phyloP scores from a whole-genome alignment of 2,797 vertebrate species.

The Silurus lanzhouensis region DNA sequence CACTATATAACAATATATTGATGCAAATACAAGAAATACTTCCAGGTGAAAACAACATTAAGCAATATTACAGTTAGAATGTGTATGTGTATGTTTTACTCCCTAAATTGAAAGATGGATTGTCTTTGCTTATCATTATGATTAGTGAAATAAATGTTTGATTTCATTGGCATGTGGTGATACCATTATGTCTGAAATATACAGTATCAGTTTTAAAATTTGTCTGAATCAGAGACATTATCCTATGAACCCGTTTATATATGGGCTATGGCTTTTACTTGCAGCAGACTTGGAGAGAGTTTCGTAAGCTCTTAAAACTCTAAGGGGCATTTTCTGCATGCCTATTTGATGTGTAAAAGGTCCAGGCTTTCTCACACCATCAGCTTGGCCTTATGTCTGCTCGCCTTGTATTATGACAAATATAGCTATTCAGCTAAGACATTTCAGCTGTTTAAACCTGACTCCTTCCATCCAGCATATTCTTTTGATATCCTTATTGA shows the following conservation, averaged over 20 bases:
- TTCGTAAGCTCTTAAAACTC: constrained; percentile 28
- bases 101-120: background rate
- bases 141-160: background rate
- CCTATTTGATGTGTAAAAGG: constrained; percentile 65
- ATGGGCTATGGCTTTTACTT: background rate
- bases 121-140: background rate
- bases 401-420: constrained; percentile 74
- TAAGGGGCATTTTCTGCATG: constrained; percentile 69
- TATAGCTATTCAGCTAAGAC: constrained; percentile 79
- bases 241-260: background rate
- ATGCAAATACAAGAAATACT: too few species aligned
- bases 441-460: constrained; percentile 76
- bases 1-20: too few species aligned
- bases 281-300: background rate
- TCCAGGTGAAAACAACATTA: too few species aligned
- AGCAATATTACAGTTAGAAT: too few species aligned
- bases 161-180: background rate
- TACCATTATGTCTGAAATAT: background rate
- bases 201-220: background rate
- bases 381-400: constrained; percentile 56
- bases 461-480: constrained; percentile 75
- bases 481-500: constrained; percentile 75
- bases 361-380: constrained; percentile 36
- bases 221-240: background rate
- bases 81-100: too few species aligned